A percentile compares a stretch with the other conserved stretches of the same genome.
Conservation (phyloP, 2,888 invertebrate species). For the Apodemia hepburni region DNA sequence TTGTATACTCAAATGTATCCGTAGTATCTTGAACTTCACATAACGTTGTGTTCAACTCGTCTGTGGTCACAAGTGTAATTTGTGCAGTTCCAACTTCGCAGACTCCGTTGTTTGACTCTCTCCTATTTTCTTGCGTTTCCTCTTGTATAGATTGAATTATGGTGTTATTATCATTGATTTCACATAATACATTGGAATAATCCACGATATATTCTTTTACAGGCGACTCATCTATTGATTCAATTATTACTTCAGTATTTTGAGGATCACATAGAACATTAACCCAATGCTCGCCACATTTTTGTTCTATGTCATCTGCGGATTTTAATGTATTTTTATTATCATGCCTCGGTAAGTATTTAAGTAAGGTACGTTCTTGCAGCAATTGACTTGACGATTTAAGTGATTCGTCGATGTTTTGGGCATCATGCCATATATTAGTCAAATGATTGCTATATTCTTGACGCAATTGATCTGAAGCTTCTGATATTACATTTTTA, state of each 20-base stretch:
- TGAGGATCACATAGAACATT: not conserved
- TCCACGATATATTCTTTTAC: not conserved
- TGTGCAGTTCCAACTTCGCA: conserved; percentile 6
- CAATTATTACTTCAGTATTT: not conserved
- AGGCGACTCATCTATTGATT: not conserved
- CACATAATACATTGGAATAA: not conserved
- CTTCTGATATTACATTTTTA: conserved; percentile 27
- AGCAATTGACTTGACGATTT: not conserved
- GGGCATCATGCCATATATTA: conserved; percentile 6
- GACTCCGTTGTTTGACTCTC: not conserved
- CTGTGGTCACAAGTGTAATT: not conserved
- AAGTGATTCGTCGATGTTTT: not conserved
- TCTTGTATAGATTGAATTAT: not conserved
- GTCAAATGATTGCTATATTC: conserved; percentile 36
- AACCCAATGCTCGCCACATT: not conserved
- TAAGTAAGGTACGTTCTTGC: not conserved
- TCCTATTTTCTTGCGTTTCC: not conserved
- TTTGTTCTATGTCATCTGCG: not conserved
- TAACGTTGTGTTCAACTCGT: not conserved
- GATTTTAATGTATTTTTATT: not conserved
- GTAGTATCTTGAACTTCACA: not conserved
- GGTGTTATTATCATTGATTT: not conserved
- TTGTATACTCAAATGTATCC: not conserved
- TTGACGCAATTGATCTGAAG: conserved; percentile 32
- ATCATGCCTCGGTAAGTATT: not conserved